These are phyloP conservation scores for Drosophila vallismaia DNA, from an alignment of 2,888 invertebrate species.

Conservation along the genomic window DNA sequence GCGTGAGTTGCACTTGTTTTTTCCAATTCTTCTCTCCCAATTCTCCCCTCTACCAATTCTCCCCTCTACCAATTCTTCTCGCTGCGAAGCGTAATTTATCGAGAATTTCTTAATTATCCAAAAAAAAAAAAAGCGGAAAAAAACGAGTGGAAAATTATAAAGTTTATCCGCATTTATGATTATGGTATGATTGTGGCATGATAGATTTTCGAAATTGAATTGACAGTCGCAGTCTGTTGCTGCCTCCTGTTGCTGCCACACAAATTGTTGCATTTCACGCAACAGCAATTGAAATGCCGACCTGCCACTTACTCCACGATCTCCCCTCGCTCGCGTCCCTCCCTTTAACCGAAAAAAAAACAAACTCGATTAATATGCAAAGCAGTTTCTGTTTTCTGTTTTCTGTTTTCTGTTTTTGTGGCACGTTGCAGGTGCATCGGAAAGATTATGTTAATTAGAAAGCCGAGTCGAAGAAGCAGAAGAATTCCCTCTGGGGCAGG, in stretches of 20 bases:
- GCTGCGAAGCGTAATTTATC: slow-evolving; percentile 14
- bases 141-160: slow-evolving; percentile 28
- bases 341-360: not conserved
- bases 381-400: slow-evolving; percentile 39
- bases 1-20: slow-evolving; percentile 23
- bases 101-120: slow-evolving; percentile 42
- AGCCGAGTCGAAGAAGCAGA: not conserved
- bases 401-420: not conserved
- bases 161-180: slow-evolving; percentile 41
- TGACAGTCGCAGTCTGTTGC: slow-evolving; percentile 51
- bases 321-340: not conserved
- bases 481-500: slow-evolving; percentile 21
- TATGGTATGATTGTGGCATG: slow-evolving; percentile 34
- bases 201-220: slow-evolving; percentile 52
- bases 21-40: not conserved
- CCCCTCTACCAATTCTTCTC: not conserved
- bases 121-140: slow-evolving; percentile 21
- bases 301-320: not conserved
- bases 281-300: slow-evolving; percentile 72
- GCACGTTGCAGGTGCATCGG: slow-evolving; percentile 53
- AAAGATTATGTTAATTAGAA: slow-evolving; percentile 54
- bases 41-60: no score
- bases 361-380: slow-evolving; percentile 70
- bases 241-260: slow-evolving; percentile 47
- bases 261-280: slow-evolving; percentile 77